Base-by-base conservation (phyloP, 2,113 vertebrate genomes). In the Anser cygnoides region DNA sequence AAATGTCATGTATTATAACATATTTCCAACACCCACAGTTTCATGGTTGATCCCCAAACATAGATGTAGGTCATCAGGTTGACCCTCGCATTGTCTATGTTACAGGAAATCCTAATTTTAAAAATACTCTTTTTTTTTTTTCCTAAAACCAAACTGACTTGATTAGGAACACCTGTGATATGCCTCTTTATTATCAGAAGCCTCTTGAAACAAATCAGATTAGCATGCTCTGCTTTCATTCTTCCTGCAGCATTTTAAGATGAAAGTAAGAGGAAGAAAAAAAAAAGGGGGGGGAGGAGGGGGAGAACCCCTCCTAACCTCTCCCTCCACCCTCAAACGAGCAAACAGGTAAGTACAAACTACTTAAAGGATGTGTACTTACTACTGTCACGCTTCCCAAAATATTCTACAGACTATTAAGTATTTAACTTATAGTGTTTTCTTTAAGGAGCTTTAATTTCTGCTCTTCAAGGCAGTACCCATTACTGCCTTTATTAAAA, bases 1-100 rank as follows among this genome's bases (percentile, higher is more conserved):
- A 98, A 98, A 97, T 92, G 96, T 97, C 97, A 98, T 97, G 97
- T 98, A 98, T 98, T 98, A 97, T 96, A 97, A 97, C 97, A 96
- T 97, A 98, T 97, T 98, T 98, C 96, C 94, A 94, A 97, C 97
- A 97, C 96, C 95, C 97, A 94, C 86, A 97, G 96, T 97, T 98
- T 96, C 95, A 97, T 78, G 97, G 90, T 68, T 97, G 96, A 97
- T 98, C 96, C 96, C 93, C 96, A 95, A 97, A 98, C 93, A 97
- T 93, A 94, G 96, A 96, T 87, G 89, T 91, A 97, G 96, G 96
- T 97, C 96, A 97, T 94, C 44, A 89, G 92, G 93, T 95, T 96
- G 96, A 98, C 96, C 97, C 93, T 94, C 29, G 6, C 91, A 80
- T 96, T 97, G 96, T 91, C 94, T 95, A 33, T 94, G 76, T 94